Evolutionary conservation across 2,113 vertebrate species (phyloP), one percentile per base, ranked within the genome.

Genomic region (Atlantisia rogersi): DNA sequence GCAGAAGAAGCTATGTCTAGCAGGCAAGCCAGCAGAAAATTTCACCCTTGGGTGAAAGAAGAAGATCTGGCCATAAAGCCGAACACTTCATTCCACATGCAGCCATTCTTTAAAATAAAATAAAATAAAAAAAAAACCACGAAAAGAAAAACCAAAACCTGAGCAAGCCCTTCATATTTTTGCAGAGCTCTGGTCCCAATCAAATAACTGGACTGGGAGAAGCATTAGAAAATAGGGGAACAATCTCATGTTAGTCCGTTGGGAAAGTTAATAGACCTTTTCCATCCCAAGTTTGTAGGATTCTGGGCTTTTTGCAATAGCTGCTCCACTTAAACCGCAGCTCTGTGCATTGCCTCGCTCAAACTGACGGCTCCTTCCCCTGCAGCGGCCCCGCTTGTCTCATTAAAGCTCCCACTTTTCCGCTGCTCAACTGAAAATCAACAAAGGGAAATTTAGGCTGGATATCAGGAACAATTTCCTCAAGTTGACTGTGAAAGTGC

Each of bases 321-420:
- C 60, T 79, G 58, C 84, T 92, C 78, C 68, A 59, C 67, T 86
- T 62, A 86, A 95, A 95, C 92, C 84, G 2, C 95, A 82, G 92
- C 92, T 96, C 93, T 90, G 91, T 93, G 95, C 84, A 82, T 80
- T 88, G 93, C 88, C 90, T 93, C 24, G 52, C 92, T 97, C 84
- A 82, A 95, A 90, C 88, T 95, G 95, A 96, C 92, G 85, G 91
- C 95, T 97, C 78, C 90, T 94, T 96, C 86, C 91, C 94, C 92
- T 96, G 42, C 64, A 91, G 86, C 3, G 77, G 95, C 92, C 95
- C 90, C 74, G 1, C 86, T 95, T 92, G 94, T 83, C 97, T 97
- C 95, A 83, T 96, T 94, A 97, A 95, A 96, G 94, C 94, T 95
- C 95, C 94, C 90, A 92, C 95, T 95, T 96, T 97, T 96, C 96